Evolutionary conservation across 1,140 invertebrate genomes (phyloP).

Genomic region (Brachystomella parvula): DNA sequence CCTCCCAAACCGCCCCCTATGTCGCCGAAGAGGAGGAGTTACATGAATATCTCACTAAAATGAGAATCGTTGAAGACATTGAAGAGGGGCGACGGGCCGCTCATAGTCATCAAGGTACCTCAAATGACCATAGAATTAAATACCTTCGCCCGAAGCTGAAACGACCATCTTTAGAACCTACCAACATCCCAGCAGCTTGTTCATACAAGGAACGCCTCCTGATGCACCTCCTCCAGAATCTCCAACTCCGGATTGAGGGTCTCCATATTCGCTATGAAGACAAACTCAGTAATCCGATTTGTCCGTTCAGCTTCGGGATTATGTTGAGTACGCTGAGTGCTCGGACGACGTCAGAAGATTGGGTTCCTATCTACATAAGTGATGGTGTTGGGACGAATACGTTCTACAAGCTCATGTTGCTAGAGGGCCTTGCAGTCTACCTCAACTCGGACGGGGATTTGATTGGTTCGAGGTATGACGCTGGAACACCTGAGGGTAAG

Average conservation of each 20-base stretch:
- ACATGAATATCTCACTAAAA: slow-evolving; percentile 65
- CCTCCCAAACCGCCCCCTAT: slow-evolving; percentile 77
- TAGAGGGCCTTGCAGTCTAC: slow-evolving; percentile 81
- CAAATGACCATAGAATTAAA: slow-evolving; percentile 1
- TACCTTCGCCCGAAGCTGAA: too few relatives aligned
- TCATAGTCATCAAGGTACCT: background rate
- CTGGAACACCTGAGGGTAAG: background rate
- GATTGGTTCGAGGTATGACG: slow-evolving; percentile 47
- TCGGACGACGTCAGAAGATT: slow-evolving; percentile 74
- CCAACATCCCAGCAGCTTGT: slow-evolving; percentile 49
- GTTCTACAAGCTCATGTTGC: slow-evolving; percentile 74
- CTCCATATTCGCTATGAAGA: slow-evolving; percentile 96
- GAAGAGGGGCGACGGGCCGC: slow-evolving; percentile 9
- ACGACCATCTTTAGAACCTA: background rate
- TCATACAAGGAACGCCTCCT: slow-evolving; percentile 90
- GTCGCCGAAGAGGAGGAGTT: slow-evolving; percentile 81
- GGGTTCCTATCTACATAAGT: slow-evolving; percentile 68
- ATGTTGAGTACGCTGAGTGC: slow-evolving; percentile 73
- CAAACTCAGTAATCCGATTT: slow-evolving; percentile 61
- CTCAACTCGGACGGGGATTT: slow-evolving; percentile 68
- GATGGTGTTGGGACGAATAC: slow-evolving; percentile 67
- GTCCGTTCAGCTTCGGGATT: slow-evolving; percentile 81
- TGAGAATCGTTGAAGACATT: slow-evolving; percentile 58
- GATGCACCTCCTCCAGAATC: slow-evolving; percentile 91
- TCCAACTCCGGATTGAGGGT: slow-evolving; percentile 82